Conservation (phyloP, 2,797 vertebrate genomes). For the Notolabrus celidotus region DNA sequence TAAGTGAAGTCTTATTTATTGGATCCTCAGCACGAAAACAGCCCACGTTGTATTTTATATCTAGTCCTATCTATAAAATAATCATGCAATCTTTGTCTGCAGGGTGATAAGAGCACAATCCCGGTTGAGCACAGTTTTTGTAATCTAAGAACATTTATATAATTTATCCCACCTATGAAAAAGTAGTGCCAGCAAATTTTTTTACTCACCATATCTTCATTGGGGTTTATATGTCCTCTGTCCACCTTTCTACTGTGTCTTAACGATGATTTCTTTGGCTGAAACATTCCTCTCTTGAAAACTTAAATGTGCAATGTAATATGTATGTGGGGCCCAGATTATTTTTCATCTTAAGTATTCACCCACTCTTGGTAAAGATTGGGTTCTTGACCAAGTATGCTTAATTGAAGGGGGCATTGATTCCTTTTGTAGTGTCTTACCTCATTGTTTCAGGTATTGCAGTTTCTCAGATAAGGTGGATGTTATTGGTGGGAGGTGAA, state of each 20-base stretch:
- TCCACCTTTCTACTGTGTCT: constrained; percentile 28
- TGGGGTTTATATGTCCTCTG: constrained; percentile 33
- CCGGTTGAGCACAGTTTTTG: not conserved
- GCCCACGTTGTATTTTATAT: constrained; percentile 18
- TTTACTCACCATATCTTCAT: constrained; percentile 48
- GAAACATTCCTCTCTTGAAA: constrained; percentile 64
- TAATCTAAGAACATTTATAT: constrained; percentile 6
- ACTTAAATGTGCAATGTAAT: constrained; percentile 61
- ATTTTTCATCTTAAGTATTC: constrained; percentile 37
- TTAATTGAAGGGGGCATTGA: constrained; percentile 39
- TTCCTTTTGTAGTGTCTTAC: constrained; percentile 37
- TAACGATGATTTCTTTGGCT: constrained; percentile 36
- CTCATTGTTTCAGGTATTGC: constrained; percentile 33
- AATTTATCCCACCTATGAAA: constrained; percentile 22
- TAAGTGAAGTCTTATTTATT: constrained; percentile 41
- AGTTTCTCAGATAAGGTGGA: not conserved
- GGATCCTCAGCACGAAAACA: constrained; percentile 6
- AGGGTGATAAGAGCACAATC: constrained; percentile 21
- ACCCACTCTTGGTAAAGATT: not conserved
- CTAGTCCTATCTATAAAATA: too few relatives aligned
- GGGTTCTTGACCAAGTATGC: constrained; percentile 20
- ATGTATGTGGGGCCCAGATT: constrained; percentile 35
- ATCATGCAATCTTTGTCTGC: constrained; percentile 17
- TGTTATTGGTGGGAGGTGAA: constrained; percentile 6
- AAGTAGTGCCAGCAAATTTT: constrained; percentile 34